phyloP scores from a whole-genome alignment of 2,113 vertebrate genomes.

The Ramphastos sulfuratus region DNA sequence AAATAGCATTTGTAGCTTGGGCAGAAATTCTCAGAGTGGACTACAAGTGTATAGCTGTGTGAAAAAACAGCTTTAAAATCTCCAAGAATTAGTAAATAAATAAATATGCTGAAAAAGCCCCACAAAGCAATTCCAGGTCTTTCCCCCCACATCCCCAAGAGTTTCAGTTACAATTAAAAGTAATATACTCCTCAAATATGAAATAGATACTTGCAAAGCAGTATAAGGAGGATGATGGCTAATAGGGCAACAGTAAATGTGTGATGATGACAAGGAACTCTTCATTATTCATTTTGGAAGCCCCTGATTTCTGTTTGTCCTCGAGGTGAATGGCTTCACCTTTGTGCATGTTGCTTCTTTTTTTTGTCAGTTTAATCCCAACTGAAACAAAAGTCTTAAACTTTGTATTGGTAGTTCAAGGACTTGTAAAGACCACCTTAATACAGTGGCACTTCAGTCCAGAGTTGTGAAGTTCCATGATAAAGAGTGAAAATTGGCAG shows the following conservation, averaged over 20 bases:
- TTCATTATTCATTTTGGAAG: neutral
- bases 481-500: neutral
- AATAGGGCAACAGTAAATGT: neutral
- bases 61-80: neutral
- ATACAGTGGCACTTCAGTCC: neutral
- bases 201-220: neutral
- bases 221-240: neutral
- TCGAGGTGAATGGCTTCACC: neutral
- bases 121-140: fast-evolving
- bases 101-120: neutral
- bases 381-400: neutral
- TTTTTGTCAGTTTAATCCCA: neutral
- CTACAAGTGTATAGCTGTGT: neutral
- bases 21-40: neutral
- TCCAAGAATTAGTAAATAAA: neutral
- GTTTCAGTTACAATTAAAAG: neutral
- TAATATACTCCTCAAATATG: neutral
- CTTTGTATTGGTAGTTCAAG: neutral
- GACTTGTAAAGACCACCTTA: neutral
- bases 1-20: neutral
- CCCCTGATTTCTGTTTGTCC: neutral
- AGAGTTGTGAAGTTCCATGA: neutral
- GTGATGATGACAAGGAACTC: neutral
- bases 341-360: neutral
- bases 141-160: too few relatives aligned